A percentile compares a stretch with the other conserved stretches of the same genome.
These are phyloP conservation scores for Saccopteryx leptura DNA, from an alignment of 2,113 vertebrate genomes.

Conservation along the genomic window DNA sequence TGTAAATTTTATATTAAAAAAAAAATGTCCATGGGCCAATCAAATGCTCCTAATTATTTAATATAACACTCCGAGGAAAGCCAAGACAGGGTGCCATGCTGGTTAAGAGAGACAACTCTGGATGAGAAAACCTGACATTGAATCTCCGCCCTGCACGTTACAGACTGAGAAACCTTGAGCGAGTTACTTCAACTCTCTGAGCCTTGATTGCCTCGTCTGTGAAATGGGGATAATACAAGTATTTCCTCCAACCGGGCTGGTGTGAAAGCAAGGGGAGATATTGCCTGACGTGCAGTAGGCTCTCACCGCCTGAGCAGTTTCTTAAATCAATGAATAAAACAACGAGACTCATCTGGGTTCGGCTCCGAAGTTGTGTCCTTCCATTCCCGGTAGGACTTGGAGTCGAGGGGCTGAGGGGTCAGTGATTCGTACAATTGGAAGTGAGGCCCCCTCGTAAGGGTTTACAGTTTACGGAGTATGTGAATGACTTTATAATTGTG, in stretches of 20 bases:
- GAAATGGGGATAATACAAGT: not conserved
- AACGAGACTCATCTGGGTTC: not conserved
- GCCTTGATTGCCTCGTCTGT: slow-evolving; percentile 4
- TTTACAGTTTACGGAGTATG: not conserved
- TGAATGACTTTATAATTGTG: not conserved
- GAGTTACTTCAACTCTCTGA: not conserved
- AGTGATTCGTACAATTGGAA: not conserved
- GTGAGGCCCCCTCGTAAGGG: not conserved
- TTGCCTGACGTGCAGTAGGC: not conserved
- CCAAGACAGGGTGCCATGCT: not conserved
- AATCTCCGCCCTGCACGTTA: not conserved
- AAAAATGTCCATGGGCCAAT: not conserved
- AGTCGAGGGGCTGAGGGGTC: slow-evolving; percentile 11
- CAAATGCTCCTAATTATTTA: slow-evolving; percentile 1
- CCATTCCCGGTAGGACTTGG: not conserved
- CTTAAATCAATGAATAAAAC: slow-evolving; percentile 13
- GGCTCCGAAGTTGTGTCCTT: not conserved
- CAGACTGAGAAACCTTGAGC: not conserved
- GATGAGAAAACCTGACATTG: not conserved
- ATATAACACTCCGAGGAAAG: not conserved
- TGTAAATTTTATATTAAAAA: too few relatives aligned
- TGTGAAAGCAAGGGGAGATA: not conserved
- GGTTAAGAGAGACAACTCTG: not conserved
- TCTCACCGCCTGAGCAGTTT: not conserved
- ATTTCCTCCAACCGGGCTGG: not conserved